Conservation (phyloP, 2,797 vertebrate species). For the Sebastes jordani region DNA sequence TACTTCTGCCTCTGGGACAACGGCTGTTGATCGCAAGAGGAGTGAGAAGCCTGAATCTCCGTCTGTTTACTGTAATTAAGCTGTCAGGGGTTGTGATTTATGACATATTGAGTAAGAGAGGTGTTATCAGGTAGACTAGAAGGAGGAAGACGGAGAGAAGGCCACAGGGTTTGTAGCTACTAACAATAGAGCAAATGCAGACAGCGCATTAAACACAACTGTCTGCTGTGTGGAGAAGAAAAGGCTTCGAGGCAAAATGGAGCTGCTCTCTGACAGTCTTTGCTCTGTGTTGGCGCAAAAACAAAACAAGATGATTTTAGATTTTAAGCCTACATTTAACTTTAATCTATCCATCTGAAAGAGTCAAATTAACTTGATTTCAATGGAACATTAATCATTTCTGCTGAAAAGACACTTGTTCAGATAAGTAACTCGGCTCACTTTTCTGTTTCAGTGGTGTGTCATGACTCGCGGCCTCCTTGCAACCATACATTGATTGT, state of each 20-base stretch:
- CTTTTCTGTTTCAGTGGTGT: conserved; percentile 29
- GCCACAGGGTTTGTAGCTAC: conserved; percentile 71
- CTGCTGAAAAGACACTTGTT: background rate
- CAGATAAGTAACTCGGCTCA: background rate
- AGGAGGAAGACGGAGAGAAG: conserved; percentile 31
- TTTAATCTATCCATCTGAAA: background rate
- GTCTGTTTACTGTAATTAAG: conserved; percentile 86
- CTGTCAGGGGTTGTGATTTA: conserved; percentile 83
- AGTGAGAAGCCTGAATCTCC: conserved; percentile 65
- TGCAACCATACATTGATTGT: background rate
- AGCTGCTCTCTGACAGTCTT: background rate
- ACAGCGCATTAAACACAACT: conserved; percentile 43
- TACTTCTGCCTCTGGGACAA: conserved; percentile 72
- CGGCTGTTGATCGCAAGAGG: conserved; percentile 72
- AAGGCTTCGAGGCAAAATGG: conserved; percentile 32
- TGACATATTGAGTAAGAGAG: conserved; percentile 80
- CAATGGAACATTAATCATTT: background rate
- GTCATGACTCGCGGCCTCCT: background rate
- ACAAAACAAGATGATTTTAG: background rate
- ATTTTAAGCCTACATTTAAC: background rate
- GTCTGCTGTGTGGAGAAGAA: conserved; percentile 41
- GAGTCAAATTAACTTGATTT: background rate
- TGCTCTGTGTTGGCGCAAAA: conserved; percentile 34
- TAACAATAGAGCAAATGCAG: conserved; percentile 64
- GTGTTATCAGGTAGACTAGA: conserved; percentile 66